These are phyloP conservation scores for Elephas maximus DNA, from an alignment of 2,113 vertebrate genomes.

Conservation along the genomic window DNA sequence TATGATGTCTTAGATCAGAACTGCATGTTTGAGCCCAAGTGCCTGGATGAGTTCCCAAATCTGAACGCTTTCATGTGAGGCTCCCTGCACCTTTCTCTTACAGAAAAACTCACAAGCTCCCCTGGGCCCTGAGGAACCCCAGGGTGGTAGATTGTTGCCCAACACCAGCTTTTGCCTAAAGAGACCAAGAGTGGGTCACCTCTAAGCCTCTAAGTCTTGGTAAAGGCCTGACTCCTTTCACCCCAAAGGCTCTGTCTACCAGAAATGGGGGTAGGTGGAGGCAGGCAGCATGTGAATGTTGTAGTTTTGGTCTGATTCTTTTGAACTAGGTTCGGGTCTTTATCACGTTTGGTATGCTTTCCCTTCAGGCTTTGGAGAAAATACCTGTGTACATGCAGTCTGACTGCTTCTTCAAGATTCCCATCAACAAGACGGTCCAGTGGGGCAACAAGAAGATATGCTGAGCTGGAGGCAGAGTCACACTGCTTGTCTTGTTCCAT, in stretches of 20 bases:
- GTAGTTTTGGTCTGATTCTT: neutral
- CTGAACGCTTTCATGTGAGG: slow-evolving; percentile 92
- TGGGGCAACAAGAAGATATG: slow-evolving; percentile 87
- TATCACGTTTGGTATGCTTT: neutral
- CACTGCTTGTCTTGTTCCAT: neutral
- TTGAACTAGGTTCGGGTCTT: neutral
- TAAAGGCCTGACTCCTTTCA: neutral
- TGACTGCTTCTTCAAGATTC: slow-evolving; percentile 87
- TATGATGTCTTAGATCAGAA: slow-evolving; percentile 96
- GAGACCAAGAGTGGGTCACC: neutral
- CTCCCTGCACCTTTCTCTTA: neutral
- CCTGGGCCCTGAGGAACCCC: neutral
- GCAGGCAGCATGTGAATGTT: neutral
- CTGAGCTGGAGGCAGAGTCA: neutral
- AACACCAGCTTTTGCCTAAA: neutral
- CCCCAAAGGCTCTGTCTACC: neutral
- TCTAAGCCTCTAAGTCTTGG: neutral
- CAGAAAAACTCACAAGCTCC: neutral
- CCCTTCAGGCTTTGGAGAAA: slow-evolving; percentile 92
- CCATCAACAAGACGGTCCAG: slow-evolving; percentile 89
- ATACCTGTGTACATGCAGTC: slow-evolving; percentile 94
- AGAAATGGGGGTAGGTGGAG: neutral
- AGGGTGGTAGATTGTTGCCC: neutral
- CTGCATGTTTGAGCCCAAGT: slow-evolving; percentile 92
- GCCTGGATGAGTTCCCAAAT: slow-evolving; percentile 94